phyloP scores from a whole-genome alignment of 2,888 invertebrate species.

The Dioctria rufipes region DNA sequence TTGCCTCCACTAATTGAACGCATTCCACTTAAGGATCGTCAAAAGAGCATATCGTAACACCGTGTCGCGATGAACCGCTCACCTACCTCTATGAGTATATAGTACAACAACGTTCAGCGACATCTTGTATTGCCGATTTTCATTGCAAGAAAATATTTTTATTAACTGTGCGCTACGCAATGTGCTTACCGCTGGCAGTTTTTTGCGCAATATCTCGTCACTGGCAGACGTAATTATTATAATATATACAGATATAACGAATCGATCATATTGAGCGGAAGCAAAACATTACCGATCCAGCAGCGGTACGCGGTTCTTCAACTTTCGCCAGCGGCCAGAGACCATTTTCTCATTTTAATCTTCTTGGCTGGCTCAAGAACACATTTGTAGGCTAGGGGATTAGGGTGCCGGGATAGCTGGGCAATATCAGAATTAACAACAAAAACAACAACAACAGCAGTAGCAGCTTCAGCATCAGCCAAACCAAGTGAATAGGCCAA shows the following conservation, averaged over 20 bases:
- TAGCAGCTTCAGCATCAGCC: neutral
- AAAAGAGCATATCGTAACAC: conserved; percentile 6
- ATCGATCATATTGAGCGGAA: conserved; percentile 42
- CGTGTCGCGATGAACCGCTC: neutral
- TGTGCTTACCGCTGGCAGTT: conserved; percentile 19
- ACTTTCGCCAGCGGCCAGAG: conserved; percentile 49
- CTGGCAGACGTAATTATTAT: conserved; percentile 25
- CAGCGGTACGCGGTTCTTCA: conserved; percentile 34
- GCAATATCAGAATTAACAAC: no score
- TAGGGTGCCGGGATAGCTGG: neutral
- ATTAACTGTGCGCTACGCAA: conserved; percentile 15
- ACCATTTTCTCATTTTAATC: conserved; percentile 45
- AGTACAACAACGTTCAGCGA: neutral
- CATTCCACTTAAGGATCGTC: conserved; percentile 37
- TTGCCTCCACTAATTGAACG: conserved; percentile 30
- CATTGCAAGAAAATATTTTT: conserved; percentile 36
- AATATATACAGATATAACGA: conserved; percentile 45
- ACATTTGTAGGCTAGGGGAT: neutral
- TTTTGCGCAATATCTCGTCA: conserved; percentile 18
- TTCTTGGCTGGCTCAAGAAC: conserved; percentile 3
- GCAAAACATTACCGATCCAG: conserved; percentile 49
- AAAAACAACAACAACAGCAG: no score
- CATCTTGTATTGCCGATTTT: conserved; percentile 19
- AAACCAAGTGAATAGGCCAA: conserved; percentile 1
- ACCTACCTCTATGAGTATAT: no score